Percentiles rank a stretch among this genome's conserved stretches.
phyloP scores from a whole-genome alignment of 1,140 invertebrate genomes.

The Diuraphis noxia region DNA sequence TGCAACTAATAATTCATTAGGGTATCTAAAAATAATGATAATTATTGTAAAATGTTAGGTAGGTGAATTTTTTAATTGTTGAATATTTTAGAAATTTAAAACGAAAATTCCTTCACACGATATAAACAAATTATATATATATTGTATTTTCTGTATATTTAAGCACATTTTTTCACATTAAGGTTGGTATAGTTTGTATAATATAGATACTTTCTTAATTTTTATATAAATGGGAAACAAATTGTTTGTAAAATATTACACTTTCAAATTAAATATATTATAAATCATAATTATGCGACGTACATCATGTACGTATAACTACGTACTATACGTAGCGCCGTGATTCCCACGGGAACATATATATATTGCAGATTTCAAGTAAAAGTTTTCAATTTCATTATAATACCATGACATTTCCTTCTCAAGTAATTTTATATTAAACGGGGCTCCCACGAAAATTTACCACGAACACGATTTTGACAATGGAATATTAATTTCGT shows the following conservation, averaged over 20 bases:
- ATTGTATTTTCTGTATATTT: not conserved
- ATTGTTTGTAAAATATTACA: not conserved
- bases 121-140: not conserved
- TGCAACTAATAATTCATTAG: not conserved
- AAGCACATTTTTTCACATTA: not conserved
- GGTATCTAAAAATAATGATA: not conserved
- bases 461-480: not conserved
- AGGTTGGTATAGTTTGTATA: not conserved
- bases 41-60: not conserved
- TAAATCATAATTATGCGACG: not conserved
- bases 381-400: slow-evolving; percentile 33
- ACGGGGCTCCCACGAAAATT: not conserved
- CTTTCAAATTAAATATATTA: slow-evolving; percentile 22
- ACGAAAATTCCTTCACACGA: not conserved
- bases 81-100: not conserved
- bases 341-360: not conserved
- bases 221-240: not conserved
- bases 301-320: not conserved
- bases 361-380: not conserved
- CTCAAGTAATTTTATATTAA: not conserved
- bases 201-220: not conserved
- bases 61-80: not conserved
- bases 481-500: slow-evolving; percentile 1
- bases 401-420: not conserved
- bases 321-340: too few species aligned